Percentiles rank a stretch among this genome's conserved stretches.
Conservation (phyloP, 1,140 invertebrate species). For the Homarus americanus region DNA sequence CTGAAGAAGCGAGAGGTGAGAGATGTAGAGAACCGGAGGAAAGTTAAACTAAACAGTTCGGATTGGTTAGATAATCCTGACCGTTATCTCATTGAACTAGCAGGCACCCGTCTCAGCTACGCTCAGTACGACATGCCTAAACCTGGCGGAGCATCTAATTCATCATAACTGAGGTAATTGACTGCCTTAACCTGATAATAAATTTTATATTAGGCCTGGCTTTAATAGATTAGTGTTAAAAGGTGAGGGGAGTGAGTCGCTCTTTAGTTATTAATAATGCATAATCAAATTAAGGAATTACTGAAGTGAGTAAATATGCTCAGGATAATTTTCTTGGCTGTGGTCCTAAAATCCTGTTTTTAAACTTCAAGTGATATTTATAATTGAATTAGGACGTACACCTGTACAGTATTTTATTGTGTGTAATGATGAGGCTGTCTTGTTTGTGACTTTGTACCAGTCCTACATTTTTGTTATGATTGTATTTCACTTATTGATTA, state of each 20-base stretch:
- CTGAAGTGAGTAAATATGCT: not conserved
- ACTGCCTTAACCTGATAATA: not conserved
- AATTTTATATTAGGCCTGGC: not conserved
- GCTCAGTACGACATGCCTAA: slow-evolving; percentile 52
- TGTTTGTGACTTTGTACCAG: not conserved
- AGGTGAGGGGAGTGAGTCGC: not conserved
- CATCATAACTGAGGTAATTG: not conserved
- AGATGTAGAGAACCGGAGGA: slow-evolving; percentile 88
- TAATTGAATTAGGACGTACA: not conserved
- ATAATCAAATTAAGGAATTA: not conserved
- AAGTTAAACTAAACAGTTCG: slow-evolving; percentile 87
- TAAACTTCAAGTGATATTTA: not conserved
- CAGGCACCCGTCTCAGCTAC: slow-evolving; percentile 79
- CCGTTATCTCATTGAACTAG: slow-evolving; percentile 90
- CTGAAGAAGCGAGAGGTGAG: slow-evolving; percentile 94
- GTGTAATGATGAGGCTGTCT: not conserved
- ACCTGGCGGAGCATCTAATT: slow-evolving; percentile 7
- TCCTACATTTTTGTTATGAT: not conserved
- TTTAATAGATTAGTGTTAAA: not conserved
- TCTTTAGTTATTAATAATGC: not conserved
- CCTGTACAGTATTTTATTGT: no score
- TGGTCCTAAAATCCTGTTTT: not conserved
- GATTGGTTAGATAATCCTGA: slow-evolving; percentile 96
- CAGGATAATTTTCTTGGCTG: not conserved
- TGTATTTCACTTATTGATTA: not conserved